Conservation (phyloP, 2,113 vertebrate species). For the Poicephalus meyeri region DNA sequence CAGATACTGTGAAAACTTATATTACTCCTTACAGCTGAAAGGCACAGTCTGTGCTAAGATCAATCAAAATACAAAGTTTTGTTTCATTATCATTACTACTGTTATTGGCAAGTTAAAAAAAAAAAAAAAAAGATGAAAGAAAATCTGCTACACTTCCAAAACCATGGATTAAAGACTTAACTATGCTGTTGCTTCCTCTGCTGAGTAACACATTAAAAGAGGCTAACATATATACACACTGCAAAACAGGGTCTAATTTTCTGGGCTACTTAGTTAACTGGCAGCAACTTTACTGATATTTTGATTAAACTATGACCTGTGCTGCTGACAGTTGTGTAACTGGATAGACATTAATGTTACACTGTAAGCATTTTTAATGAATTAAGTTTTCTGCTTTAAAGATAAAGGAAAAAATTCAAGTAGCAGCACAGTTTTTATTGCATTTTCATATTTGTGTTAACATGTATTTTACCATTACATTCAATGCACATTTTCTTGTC, state of each 20-base stretch:
- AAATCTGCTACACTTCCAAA: neutral
- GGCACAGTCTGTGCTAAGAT: neutral
- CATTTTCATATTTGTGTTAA: neutral
- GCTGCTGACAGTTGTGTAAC: neutral
- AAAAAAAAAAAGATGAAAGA: slow-evolving; percentile 13
- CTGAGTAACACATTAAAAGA: neutral
- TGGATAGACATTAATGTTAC: neutral
- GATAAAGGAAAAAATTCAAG: neutral
- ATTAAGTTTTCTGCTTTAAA: neutral
- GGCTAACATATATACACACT: neutral
- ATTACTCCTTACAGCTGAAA: neutral
- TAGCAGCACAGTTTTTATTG: neutral
- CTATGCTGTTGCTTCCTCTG: neutral
- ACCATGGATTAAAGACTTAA: neutral
- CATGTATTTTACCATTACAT: neutral
- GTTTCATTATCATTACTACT: neutral
- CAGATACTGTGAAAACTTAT: neutral
- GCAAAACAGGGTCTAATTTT: neutral
- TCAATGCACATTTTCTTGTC: neutral
- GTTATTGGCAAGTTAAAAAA: neutral
- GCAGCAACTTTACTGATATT: neutral
- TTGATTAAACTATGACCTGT: neutral
- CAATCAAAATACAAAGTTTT: neutral
- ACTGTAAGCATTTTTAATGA: neutral
- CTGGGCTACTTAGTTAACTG: neutral